A percentile compares a stretch with the other conserved stretches of the same genome.
Conservation (phyloP, 92 coral and sea anemone genomes). For the Paramuricea clavata region DNA sequence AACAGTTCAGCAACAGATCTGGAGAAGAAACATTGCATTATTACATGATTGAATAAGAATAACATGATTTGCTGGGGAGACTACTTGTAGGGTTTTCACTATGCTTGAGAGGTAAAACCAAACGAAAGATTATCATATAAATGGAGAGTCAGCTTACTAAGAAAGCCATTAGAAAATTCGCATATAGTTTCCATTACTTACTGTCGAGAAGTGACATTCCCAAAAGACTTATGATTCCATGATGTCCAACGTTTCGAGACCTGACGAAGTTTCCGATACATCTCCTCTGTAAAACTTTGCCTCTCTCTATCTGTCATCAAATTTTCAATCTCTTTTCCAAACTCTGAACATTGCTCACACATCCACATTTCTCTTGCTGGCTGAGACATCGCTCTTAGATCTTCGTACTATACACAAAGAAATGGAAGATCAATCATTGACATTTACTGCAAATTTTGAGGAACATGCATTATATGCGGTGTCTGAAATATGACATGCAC, state of each 20-base stretch:
- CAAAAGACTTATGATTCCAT: constrained; percentile 97
- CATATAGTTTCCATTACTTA: constrained; percentile 31
- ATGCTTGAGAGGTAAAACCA: too few species aligned
- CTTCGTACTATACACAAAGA: constrained; percentile 74
- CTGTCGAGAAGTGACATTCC: constrained; percentile 94
- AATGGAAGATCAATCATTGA: background rate
- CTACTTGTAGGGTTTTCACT: too few species aligned
- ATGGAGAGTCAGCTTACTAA: background rate
- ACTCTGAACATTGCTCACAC: constrained; percentile 92
- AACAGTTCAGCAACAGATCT: constrained; percentile 87
- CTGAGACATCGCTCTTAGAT: constrained; percentile 84
- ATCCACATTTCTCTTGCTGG: constrained; percentile 98
- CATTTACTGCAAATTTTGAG: background rate
- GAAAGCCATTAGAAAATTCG: background rate
- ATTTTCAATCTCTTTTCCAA: constrained; percentile 84
- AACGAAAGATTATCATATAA: too few species aligned
- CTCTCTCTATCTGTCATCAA: constrained; percentile 71
- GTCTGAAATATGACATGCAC: too few species aligned
- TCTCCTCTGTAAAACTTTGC: constrained; percentile 86
- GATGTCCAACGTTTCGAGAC: constrained; percentile 97
- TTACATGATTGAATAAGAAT: too few species aligned
- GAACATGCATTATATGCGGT: background rate
- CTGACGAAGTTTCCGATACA: constrained; percentile 89
- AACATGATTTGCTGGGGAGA: too few species aligned
- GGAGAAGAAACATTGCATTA: background rate